Conservation (phyloP, 2,888 invertebrate genomes). For the Papilio protenor region DNA sequence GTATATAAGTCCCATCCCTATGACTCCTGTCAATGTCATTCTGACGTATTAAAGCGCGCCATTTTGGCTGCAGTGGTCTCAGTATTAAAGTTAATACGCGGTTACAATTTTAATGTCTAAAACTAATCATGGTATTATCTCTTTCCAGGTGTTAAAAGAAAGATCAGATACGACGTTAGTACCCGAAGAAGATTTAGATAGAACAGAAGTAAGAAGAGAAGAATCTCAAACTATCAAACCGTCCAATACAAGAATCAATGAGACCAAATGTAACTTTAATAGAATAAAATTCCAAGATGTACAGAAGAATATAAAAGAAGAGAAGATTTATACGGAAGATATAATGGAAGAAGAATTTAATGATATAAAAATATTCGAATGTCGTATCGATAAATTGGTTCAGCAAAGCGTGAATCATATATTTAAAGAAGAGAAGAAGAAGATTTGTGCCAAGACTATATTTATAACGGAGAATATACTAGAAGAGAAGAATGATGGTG, state of each 20-base stretch:
- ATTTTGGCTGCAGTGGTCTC: no score
- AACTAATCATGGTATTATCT: no score
- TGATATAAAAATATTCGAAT: conserved; percentile 67
- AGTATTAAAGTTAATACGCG: no score
- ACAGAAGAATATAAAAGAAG: background rate
- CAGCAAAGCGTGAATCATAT: conserved; percentile 77
- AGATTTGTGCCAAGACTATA: conserved; percentile 74
- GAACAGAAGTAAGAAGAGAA: conserved; percentile 35
- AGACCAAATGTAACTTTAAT: conserved; percentile 51
- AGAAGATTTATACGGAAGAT: conserved; percentile 8
- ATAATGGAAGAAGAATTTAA: conserved; percentile 39
- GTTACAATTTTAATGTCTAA: no score
- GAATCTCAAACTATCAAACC: conserved; percentile 43
- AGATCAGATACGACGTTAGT: conserved; percentile 65
- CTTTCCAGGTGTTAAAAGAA: conserved; percentile 49
- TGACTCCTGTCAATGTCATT: no score
- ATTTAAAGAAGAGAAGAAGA: conserved; percentile 63
- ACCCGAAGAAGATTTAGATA: conserved; percentile 54
- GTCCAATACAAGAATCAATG: conserved; percentile 42
- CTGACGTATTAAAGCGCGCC: no score
- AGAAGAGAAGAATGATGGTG: conserved; percentile 52
- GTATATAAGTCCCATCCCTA: no score
- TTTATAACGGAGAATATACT: conserved; percentile 65
- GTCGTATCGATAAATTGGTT: conserved; percentile 74
- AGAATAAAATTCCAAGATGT: conserved; percentile 50